Evolutionary conservation across 2,797 vertebrate species (phyloP).

Genomic region (Oceanodroma leucorhoa): DNA sequence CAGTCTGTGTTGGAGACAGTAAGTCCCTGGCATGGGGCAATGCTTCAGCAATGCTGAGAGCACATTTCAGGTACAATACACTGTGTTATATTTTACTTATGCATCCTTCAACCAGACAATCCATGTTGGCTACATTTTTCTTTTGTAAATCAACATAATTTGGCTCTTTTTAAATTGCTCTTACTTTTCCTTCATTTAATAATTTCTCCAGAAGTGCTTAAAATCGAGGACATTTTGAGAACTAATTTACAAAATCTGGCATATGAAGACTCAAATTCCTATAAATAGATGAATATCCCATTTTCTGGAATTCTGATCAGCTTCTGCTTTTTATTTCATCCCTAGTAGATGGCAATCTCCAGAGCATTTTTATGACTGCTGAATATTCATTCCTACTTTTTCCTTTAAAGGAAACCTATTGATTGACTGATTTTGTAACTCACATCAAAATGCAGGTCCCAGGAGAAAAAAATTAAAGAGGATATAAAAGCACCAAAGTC

Average conservation of each 20-base stretch:
- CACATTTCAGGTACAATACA: background rate
- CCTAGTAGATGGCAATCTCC: background rate
- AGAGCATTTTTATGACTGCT: background rate
- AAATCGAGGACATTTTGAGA: background rate
- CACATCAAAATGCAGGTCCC: background rate
- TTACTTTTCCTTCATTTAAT: constrained; percentile 4
- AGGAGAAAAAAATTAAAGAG: background rate
- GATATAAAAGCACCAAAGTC: background rate
- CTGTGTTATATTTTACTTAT: background rate
- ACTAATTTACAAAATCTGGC: background rate
- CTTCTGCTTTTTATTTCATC: background rate
- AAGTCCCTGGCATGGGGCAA: background rate
- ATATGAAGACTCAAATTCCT: background rate
- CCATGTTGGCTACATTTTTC: background rate
- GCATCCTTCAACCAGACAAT: background rate
- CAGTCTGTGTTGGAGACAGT: background rate
- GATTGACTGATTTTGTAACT: background rate
- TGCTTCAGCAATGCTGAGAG: background rate
- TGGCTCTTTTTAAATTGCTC: background rate
- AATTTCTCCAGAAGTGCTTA: constrained; percentile 12
- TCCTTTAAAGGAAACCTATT: background rate
- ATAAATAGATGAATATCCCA: background rate
- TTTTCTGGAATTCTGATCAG: constrained; percentile 24
- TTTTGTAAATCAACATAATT: background rate
- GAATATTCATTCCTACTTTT: background rate